phyloP scores from a whole-genome alignment of 2,888 invertebrate genomes.

The Parochlus steinenii region DNA sequence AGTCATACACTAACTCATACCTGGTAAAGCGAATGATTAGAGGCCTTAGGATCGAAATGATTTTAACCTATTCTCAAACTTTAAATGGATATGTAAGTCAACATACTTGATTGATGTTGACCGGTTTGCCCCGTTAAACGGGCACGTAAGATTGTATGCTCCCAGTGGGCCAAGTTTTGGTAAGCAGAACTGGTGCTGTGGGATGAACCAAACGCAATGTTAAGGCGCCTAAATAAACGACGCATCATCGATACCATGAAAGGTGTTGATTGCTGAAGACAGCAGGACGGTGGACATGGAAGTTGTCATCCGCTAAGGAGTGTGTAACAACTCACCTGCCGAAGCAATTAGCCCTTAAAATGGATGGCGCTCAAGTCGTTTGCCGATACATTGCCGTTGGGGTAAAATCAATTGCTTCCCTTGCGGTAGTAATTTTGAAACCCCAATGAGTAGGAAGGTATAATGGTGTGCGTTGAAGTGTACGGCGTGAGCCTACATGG shows the following conservation, averaged over 20 bases:
- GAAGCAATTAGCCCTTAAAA: conserved; percentile 49
- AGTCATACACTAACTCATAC: conserved; percentile 34
- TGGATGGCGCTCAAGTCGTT: conserved; percentile 43
- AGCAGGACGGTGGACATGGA: conserved; percentile 61
- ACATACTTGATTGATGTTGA: conserved; percentile 33
- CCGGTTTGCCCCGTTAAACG: conserved; percentile 36
- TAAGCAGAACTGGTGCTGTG: conserved; percentile 67
- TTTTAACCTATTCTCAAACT: conserved; percentile 61
- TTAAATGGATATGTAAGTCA: conserved; percentile 54
- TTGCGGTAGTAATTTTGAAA: conserved; percentile 28
- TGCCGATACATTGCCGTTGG: conserved; percentile 34
- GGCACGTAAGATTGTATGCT: conserved; percentile 36
- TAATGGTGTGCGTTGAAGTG: conserved; percentile 42
- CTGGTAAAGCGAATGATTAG: conserved; percentile 63
- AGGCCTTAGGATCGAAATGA: conserved; percentile 49
- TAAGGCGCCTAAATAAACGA: conserved; percentile 51
- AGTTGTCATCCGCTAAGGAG: conserved; percentile 50
- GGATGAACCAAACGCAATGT: conserved; percentile 57
- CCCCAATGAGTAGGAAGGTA: conserved; percentile 44
- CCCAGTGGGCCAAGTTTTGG: conserved; percentile 56
- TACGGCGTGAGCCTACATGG: conserved; percentile 37
- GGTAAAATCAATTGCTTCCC: conserved; percentile 20
- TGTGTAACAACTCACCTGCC: conserved; percentile 43
- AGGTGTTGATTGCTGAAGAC: conserved; percentile 47
- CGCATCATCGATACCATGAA: conserved; percentile 43